These are phyloP conservation scores for Hippocampus abdominalis DNA, from an alignment of 2,113 vertebrate species.

Conservation along the genomic window DNA sequence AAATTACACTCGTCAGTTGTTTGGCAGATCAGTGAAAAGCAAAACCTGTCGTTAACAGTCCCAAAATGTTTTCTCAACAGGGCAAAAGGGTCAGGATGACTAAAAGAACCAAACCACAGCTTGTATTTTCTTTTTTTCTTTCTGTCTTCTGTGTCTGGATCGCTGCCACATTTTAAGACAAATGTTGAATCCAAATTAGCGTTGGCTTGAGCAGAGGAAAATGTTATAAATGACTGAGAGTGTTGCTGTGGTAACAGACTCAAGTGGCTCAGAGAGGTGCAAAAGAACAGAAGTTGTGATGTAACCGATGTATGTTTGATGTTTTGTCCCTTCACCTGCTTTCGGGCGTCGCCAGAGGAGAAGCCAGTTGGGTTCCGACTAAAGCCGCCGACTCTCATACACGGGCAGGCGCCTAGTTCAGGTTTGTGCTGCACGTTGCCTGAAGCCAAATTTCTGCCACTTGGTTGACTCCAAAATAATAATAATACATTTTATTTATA, in stretches of 20 bases:
- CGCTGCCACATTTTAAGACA: not conserved
- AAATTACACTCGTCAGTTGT: not conserved
- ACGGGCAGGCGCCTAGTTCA: conserved; percentile 95
- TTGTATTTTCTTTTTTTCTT: not conserved
- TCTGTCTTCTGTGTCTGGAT: not conserved
- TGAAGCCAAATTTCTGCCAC: not conserved
- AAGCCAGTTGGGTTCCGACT: conserved; percentile 92
- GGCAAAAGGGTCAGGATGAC: conserved; percentile 3
- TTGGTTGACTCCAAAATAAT: not conserved
- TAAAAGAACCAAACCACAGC: not conserved
- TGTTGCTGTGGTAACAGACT: conserved; percentile 35
- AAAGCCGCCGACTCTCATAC: conserved; percentile 95
- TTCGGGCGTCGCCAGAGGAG: conserved; percentile 78
- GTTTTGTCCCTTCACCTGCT: conserved; percentile 31
- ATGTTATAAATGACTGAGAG: conserved; percentile 7
- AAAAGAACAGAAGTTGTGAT: conserved; percentile 26
- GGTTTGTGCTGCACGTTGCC: conserved; percentile 70
- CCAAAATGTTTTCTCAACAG: conserved; percentile 1
- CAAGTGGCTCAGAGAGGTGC: conserved; percentile 22
- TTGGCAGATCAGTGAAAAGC: not conserved
- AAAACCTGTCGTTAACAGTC: not conserved
- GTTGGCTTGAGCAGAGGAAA: not conserved
- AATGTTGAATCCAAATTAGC: conserved; percentile 1
- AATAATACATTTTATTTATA: no score
- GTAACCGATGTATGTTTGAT: conserved; percentile 12